Conservation (phyloP, 2,797 vertebrate species). For the Apogon hyalosoma region DNA sequence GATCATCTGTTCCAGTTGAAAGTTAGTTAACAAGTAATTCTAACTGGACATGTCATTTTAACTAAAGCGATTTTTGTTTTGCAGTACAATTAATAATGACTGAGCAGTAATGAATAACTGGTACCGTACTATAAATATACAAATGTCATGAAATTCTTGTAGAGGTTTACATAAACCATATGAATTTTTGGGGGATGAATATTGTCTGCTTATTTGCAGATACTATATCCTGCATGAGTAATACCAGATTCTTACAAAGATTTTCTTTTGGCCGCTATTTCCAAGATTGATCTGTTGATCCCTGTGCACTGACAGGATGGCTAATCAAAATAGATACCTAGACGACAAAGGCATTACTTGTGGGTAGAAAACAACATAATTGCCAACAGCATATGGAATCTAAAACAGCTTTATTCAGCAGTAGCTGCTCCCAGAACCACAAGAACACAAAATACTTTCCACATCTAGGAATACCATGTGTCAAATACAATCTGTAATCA, state of each 20-base stretch:
- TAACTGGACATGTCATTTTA: conserved; percentile 1
- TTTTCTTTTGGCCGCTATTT: conserved; percentile 62
- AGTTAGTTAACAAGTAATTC: too few species aligned
- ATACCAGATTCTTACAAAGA: conserved; percentile 49
- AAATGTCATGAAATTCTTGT: conserved; percentile 37
- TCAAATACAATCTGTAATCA: conserved; percentile 49
- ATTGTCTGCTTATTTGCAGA: conserved; percentile 60
- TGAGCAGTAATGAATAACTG: conserved; percentile 46
- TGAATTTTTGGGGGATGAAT: conserved; percentile 62
- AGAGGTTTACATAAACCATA: conserved; percentile 50
- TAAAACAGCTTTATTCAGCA: conserved; percentile 49
- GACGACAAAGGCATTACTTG: conserved; percentile 66
- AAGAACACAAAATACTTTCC: conserved; percentile 63
- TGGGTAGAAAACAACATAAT: conserved; percentile 66
- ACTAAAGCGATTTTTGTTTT: conserved; percentile 24
- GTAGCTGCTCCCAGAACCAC: conserved; percentile 41
- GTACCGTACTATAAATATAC: conserved; percentile 35
- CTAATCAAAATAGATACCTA: conserved; percentile 76
- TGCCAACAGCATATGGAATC: conserved; percentile 64
- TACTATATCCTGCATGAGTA: conserved; percentile 49
- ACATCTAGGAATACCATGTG: conserved; percentile 33
- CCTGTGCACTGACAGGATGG: conserved; percentile 61
- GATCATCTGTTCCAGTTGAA: too few species aligned
- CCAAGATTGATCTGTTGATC: conserved; percentile 68
- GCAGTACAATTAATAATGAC: conserved; percentile 52